Conservation (phyloP, 2,888 invertebrate genomes). For the Onthophagus sagittarius region DNA sequence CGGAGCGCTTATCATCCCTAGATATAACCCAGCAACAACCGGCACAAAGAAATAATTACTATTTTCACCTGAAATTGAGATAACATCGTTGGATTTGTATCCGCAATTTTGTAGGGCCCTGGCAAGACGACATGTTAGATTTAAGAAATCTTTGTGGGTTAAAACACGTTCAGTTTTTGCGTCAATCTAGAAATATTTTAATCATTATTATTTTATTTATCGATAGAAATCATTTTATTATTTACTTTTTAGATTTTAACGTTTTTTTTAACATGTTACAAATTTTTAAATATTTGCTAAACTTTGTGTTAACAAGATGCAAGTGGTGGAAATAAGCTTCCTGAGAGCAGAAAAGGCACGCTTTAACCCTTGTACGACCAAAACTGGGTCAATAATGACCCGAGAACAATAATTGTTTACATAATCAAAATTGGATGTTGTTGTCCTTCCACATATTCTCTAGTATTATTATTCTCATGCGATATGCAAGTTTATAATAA, state of each 20-base stretch:
- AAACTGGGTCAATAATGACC: no score
- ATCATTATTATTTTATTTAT: not conserved
- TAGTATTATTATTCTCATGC: no score
- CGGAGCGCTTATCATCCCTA: constrained; percentile 34
- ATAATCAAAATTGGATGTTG: no score
- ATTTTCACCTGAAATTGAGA: constrained; percentile 37
- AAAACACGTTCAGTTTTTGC: constrained; percentile 30
- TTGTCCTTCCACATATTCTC: no score
- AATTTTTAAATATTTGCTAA: no score
- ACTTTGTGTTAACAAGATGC: no score
- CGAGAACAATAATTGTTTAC: no score
- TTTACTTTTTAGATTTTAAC: not conserved
- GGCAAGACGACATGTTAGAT: constrained; percentile 32
- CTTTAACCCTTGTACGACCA: no score
- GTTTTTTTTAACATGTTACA: no score
- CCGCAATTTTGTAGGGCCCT: constrained; percentile 31
- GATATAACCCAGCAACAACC: constrained; percentile 33
- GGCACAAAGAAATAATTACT: constrained; percentile 35
- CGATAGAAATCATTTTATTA: not conserved
- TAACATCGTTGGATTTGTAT: constrained; percentile 29
- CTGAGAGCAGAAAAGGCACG: no score
- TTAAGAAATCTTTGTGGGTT: constrained; percentile 31
- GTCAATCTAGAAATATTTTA: constrained; percentile 33
- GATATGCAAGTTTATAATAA: no score
- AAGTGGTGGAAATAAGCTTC: no score